A percentile compares a stretch with the other conserved stretches of the same genome.
Evolutionary conservation across 1,140 invertebrate genomes (phyloP).

Genomic region (Drosophila fuyamai): DNA sequence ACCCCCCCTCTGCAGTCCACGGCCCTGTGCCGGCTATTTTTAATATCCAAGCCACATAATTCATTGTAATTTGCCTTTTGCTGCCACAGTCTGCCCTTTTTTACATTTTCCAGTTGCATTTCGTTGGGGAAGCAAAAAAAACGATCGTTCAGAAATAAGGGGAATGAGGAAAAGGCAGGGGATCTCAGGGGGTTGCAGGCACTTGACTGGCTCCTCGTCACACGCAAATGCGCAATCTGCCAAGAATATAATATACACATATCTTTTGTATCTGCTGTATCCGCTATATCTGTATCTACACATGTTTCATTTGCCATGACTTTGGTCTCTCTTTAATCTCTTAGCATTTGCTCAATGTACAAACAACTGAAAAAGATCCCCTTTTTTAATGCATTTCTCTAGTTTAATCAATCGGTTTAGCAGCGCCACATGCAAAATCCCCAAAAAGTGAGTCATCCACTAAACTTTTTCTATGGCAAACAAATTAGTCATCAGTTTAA

Average conservation of each 20-base stretch:
- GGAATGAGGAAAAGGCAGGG: background rate
- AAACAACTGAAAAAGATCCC: constrained; percentile 11
- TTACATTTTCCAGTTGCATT: constrained; percentile 71
- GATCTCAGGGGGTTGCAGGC: constrained; percentile 12
- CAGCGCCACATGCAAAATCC: constrained; percentile 23
- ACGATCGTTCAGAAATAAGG: constrained; percentile 3
- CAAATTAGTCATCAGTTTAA: constrained; percentile 65
- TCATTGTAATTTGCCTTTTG: constrained; percentile 76
- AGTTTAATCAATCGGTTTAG: constrained; percentile 58
- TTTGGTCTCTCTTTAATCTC: constrained; percentile 31
- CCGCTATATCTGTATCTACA: constrained; percentile 12
- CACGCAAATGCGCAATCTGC: constrained; percentile 66
- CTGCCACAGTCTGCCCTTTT: constrained; percentile 36
- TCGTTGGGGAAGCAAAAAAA: constrained; percentile 17
- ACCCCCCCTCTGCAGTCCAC: background rate
- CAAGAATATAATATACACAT: constrained; percentile 33
- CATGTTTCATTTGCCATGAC: constrained; percentile 37
- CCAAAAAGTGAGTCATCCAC: constrained; percentile 51
- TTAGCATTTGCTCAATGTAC: constrained; percentile 36
- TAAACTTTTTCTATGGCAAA: constrained; percentile 49
- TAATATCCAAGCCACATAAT: constrained; percentile 78
- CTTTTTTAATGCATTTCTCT: constrained; percentile 28
- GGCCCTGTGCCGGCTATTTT: constrained; percentile 59
- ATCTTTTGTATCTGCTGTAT: constrained; percentile 34
- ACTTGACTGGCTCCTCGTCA: constrained; percentile 52